Evolutionary conservation across 2,113 vertebrate species (phyloP).

Genomic region (Rhabdornis inornatus): DNA sequence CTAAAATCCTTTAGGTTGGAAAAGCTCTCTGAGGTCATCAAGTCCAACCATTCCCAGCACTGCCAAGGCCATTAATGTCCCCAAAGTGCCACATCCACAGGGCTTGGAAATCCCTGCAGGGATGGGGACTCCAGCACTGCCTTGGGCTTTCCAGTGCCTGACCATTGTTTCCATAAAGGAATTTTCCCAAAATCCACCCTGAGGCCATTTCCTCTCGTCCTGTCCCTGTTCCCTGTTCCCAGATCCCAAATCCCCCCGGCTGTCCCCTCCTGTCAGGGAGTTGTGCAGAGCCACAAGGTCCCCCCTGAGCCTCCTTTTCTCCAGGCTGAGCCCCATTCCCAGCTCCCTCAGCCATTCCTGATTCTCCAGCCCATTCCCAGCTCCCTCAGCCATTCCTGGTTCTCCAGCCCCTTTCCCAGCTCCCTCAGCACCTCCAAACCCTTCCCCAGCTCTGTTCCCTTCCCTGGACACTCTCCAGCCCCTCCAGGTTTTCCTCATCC

Average conservation of each 20-base stretch:
- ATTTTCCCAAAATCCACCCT: accelerated
- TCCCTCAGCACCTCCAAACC: not conserved
- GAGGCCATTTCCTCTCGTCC: not conserved
- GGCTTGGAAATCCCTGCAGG: not conserved
- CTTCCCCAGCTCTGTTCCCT: not conserved
- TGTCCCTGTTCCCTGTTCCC: not conserved
- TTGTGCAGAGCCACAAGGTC: not conserved
- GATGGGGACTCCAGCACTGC: not conserved
- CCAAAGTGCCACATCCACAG: not conserved
- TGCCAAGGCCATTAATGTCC: not conserved
- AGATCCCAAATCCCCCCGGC: not conserved
- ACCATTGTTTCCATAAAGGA: accelerated
- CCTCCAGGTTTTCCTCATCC: not conserved
- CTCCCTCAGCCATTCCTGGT: not conserved
- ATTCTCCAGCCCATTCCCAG: not conserved
- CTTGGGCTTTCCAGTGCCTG: no score
- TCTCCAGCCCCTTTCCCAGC: no score
- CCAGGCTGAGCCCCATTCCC: not conserved
- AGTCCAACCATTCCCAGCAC: not conserved
- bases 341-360: not conserved
- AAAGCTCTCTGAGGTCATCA: accelerated
- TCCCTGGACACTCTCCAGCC: not conserved
- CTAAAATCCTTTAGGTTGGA: not conserved
- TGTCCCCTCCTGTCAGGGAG: not conserved
- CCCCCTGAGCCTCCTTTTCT: not conserved